phyloP scores from a whole-genome alignment of 2,888 invertebrate genomes.

The Diarsia brunnea region DNA sequence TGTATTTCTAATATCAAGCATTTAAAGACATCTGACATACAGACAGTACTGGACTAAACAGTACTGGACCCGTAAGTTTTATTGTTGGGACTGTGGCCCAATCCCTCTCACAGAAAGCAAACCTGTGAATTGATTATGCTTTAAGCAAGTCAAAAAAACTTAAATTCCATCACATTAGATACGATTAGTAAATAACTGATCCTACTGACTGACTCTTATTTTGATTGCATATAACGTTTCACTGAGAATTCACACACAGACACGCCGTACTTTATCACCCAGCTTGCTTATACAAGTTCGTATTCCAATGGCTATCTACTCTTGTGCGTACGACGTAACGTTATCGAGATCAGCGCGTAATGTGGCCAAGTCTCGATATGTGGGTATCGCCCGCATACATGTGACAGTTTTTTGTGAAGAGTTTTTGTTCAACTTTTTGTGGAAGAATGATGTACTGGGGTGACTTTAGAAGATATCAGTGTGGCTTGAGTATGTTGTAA shows the following conservation, averaged over 20 bases:
- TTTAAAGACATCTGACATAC: background rate
- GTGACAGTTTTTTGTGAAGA: constrained; percentile 53
- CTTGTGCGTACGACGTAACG: constrained; percentile 5
- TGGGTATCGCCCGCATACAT: constrained; percentile 65
- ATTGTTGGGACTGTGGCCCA: background rate
- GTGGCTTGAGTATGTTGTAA: constrained; percentile 1
- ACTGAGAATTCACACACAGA: background rate
- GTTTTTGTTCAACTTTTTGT: constrained; percentile 48
- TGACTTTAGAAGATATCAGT: constrained; percentile 15
- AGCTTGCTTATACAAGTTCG: background rate
- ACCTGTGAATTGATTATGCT: background rate
- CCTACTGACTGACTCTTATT: background rate
- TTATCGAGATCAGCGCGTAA: constrained; percentile 46
- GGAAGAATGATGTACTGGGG: constrained; percentile 18
- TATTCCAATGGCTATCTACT: constrained; percentile 19
- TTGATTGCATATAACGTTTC: background rate
- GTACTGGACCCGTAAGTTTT: background rate
- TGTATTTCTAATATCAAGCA: background rate
- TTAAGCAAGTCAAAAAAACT: background rate
- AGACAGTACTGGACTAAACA: no score
- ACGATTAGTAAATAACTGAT: background rate
- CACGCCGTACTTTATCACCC: no score
- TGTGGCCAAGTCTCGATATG: constrained; percentile 48
- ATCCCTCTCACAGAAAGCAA: background rate
- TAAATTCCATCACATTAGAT: no score